Evolutionary conservation across 2,113 vertebrate genomes (phyloP).

Genomic region (Fregata magnificens): DNA sequence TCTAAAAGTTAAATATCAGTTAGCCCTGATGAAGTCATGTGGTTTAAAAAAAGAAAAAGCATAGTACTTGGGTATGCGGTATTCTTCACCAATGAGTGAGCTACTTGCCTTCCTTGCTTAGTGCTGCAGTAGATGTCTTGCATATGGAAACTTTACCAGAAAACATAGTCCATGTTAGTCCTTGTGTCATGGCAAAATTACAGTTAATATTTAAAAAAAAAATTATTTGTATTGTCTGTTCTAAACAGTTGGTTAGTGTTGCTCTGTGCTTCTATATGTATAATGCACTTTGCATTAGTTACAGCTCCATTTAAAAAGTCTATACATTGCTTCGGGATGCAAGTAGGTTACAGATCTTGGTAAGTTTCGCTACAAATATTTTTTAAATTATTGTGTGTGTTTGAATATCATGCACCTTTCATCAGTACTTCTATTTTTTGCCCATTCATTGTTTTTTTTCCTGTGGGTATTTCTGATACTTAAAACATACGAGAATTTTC

Average conservation of each 20-base stretch:
- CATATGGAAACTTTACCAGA: neutral
- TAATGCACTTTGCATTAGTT: neutral
- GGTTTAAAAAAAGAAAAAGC: neutral
- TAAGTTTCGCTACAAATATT: neutral
- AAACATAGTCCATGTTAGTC: neutral
- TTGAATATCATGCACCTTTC: neutral
- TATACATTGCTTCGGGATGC: neutral
- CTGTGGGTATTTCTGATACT: neutral
- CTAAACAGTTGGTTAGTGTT: neutral
- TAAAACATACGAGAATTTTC: neutral
- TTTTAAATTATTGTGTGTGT: neutral
- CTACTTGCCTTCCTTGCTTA: neutral
- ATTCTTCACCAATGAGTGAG: neutral
- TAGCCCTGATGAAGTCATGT: neutral
- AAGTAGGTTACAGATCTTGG: neutral
- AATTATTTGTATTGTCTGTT: neutral
- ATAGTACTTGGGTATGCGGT: neutral
- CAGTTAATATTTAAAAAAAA: neutral
- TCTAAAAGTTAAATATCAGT: neutral
- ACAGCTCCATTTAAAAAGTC: neutral
- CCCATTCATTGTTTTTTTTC: neutral
- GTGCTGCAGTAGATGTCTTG: neutral
- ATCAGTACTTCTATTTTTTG: neutral
- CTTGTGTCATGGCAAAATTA: neutral
- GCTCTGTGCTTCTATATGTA: neutral